Conservation (phyloP, 2,797 vertebrate genomes). For the Xenopus petersii region DNA sequence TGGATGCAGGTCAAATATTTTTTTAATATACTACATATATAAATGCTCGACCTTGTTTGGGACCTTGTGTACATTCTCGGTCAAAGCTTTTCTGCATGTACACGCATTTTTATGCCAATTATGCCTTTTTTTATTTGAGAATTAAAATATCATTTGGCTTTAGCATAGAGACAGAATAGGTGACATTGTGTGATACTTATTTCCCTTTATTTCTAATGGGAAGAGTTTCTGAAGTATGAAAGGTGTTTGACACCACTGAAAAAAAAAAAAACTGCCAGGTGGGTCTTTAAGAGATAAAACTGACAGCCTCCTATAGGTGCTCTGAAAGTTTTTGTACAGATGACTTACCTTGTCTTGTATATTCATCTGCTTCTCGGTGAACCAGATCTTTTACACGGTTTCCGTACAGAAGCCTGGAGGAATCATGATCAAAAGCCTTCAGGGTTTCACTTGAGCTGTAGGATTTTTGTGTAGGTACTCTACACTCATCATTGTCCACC, state of each 20-base stretch:
- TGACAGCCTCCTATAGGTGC: background rate
- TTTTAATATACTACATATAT: too few relatives aligned
- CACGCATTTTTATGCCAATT: too few relatives aligned
- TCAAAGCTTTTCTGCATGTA: too few relatives aligned
- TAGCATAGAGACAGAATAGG: background rate
- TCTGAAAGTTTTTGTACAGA: background rate
- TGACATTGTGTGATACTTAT: background rate
- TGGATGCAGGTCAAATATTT: too few relatives aligned
- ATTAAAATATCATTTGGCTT: too few relatives aligned
- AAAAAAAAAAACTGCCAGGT: too few relatives aligned
- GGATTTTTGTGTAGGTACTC: conserved; percentile 93
- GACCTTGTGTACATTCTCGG: too few relatives aligned
- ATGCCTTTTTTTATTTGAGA: too few relatives aligned
- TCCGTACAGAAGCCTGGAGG: conserved; percentile 87
- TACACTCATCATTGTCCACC: conserved; percentile 80
- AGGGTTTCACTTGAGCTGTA: conserved; percentile 96
- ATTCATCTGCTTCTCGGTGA: conserved; percentile 87
- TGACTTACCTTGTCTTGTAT: conserved; percentile 84
- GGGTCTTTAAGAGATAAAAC: background rate
- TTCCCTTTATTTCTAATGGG: too few relatives aligned
- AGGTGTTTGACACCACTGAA: too few relatives aligned
- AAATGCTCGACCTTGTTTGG: too few relatives aligned
- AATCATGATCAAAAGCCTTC: conserved; percentile 95
- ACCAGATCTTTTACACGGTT: conserved; percentile 91
- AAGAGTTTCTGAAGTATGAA: too few relatives aligned